Evolutionary conservation across 2,888 invertebrate species (phyloP), one percentile per base, ranked within the genome.

Genomic region (Clitarchus hookeri): DNA sequence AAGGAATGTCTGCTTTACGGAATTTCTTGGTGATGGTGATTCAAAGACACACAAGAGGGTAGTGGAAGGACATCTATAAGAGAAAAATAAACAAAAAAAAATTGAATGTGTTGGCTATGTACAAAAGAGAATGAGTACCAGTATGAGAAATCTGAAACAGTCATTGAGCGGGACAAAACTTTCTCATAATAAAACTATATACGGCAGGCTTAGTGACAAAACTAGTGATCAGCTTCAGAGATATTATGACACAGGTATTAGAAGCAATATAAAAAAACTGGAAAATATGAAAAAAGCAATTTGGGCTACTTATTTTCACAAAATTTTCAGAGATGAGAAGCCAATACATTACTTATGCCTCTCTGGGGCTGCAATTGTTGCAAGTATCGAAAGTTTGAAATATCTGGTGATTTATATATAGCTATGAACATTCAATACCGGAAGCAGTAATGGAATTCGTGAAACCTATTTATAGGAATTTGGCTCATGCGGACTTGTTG

Each of bases 241-340:
- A 36, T 36, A 88, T 87, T 89, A 90, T 87, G 89, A 89, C n/a
- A 79, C 88, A 23, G 89, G 89, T 12, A 90, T 90, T 83, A 86
- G 88, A 77, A 85, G 88, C 23, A 88, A 89, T 86, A 65, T 87
- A 16, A 83, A 88, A 84, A 87, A 87, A n/a, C 78, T 88, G 12
- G 88, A 88, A 83, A 85, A 87, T 16, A 89, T 89, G 89, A 89
- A 36, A 1, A 36, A 36, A 36, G 1, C 4, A 36, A 36, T 36
- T 36, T 36, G 36, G 4, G 36, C 36, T 8, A 88, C 87, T 12
- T 90, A 87, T 85, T 88, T 86, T 36, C 89, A 89, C 84, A 88
- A 88, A 84, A 83, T 54, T 83, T 89, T 88, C 16, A 88, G 89
- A 2, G 88, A 89, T 54, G 88, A 88, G 83, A 86, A 89, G 13